Evolutionary conservation across 2,797 vertebrate genomes (phyloP).

Genomic region (Myotis daubentonii): DNA sequence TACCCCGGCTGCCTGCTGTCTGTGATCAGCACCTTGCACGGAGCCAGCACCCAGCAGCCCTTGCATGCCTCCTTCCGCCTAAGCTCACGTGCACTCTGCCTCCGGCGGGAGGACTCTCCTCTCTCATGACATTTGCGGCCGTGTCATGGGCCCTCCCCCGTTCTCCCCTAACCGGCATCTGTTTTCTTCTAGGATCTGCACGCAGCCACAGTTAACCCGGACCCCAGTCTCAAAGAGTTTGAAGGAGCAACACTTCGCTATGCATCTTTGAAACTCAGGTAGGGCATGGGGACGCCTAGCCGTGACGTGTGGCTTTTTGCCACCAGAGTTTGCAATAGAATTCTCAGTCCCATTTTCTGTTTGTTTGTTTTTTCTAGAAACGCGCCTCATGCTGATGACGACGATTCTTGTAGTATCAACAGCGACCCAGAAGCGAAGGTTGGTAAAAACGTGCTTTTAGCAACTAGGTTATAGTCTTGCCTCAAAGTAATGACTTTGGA

Average conservation of each 20-base stretch:
- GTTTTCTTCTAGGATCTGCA: conserved; percentile 91
- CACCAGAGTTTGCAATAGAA: not conserved
- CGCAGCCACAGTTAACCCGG: conserved; percentile 95
- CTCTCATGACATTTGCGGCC: conserved; percentile 72
- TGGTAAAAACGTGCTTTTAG: conserved; percentile 74
- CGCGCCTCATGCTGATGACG: conserved; percentile 91
- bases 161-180: conserved; percentile 50
- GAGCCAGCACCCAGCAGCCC: conserved; percentile 75
- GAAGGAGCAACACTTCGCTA: conserved; percentile 96
- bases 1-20: conserved; percentile 68
- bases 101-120: conserved; percentile 80
- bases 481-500: not conserved
- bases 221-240: conserved; percentile 97
- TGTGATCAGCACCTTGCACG: conserved; percentile 75
- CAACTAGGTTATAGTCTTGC: not conserved
- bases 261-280: conserved; percentile 96
- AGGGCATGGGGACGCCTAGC: conserved; percentile 6
- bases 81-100: conserved; percentile 76
- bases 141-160: not conserved
- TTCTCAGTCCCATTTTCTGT: conserved; percentile 33
- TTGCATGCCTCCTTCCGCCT: conserved; percentile 84
- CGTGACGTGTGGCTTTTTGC: fast-evolving
- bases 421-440: conserved; percentile 95
- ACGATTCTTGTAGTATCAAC: conserved; percentile 93
- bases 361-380: conserved; percentile 84